Evolutionary conservation across 2,888 invertebrate genomes (phyloP).

Genomic region (Drosophila suboccidentalis): DNA sequence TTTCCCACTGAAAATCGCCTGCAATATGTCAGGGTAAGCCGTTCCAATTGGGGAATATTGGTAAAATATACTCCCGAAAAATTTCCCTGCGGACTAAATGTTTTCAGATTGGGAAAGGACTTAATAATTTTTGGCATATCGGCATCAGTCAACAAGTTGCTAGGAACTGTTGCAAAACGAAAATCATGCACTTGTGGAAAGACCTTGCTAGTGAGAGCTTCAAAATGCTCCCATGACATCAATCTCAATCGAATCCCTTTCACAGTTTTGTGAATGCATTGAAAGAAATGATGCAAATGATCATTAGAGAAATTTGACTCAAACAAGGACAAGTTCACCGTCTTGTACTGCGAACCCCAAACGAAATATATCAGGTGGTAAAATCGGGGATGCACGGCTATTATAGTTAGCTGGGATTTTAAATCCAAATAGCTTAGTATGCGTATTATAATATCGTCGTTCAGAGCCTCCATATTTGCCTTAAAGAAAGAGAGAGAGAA

Average conservation of each 20-base stretch:
- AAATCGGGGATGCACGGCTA: conserved; percentile 53
- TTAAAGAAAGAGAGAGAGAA: conserved; percentile 14
- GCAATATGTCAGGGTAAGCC: conserved; percentile 59
- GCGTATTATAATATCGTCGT: conserved; percentile 48
- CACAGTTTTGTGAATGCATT: conserved; percentile 34
- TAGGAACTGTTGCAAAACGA: conserved; percentile 45
- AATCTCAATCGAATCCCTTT: conserved; percentile 41
- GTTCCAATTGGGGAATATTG: conserved; percentile 42
- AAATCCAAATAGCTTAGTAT: conserved; percentile 57
- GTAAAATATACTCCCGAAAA: conserved; percentile 52
- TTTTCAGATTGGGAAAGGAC: conserved; percentile 58
- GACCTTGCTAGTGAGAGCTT: conserved; percentile 19
- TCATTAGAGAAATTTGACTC: conserved; percentile 27
- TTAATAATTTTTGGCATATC: conserved; percentile 40
- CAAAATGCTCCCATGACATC: conserved; percentile 27
- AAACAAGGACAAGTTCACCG: conserved; percentile 34
- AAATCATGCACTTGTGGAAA: conserved; percentile 61
- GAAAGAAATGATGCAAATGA: conserved; percentile 39
- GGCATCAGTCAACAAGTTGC: conserved; percentile 35
- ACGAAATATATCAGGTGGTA: conserved; percentile 43
- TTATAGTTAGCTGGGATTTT: conserved; percentile 30
- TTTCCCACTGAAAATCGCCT: conserved; percentile 27
- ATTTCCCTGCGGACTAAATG: conserved; percentile 62
- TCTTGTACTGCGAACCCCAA: conserved; percentile 49
- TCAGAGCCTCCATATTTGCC: conserved; percentile 42